Evolutionary conservation across 2,113 vertebrate genomes (phyloP), one percentile per base, ranked within the genome.

Genomic region (Daphoenositta chrysoptera): DNA sequence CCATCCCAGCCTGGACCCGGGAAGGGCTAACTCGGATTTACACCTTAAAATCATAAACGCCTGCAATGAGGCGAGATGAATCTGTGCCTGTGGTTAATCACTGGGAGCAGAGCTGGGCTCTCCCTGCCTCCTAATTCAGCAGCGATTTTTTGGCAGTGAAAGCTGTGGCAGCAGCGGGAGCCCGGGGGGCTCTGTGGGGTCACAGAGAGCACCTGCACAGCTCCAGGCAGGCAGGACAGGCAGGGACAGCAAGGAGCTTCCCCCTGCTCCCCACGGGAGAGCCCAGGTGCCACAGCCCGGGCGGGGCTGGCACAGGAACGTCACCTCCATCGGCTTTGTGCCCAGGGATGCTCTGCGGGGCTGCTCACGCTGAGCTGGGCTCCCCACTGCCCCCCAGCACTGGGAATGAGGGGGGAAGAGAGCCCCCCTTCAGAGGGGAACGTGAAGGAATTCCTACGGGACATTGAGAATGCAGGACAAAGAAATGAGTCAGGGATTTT

Each of bases 21-120:
- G 44, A 33, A 60, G 37, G 63, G 40, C 26, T 39, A 11, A 42
- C 54, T 73, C 39, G 9, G 11, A 37, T 87, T 69, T 73, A 88
- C 21, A 93, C 65, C 76, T 89, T 66, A 9, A 26, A 60, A 76
- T 80, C 44, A 53, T 50, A 24, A 60, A 48, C 6, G 17, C n/a
- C n/a, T 83, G 64, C n/a, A 71, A 42, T 24, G 11, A 56, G 69
- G 69, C 48, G 81, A 83, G 80, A 47, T 33, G 93, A 79, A 83
- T 33, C 11, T 1, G 20, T 66, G 44, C 51, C 44, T 0, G 0
- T 72, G 89, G 64, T 87, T n/a, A 21, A 68, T 85, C 78, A 11
- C 51, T 57, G 85, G n/a, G 37, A 64, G 83, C 80, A 87, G 68
- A 60, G 76, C 39, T 81, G 82, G 61, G 69, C 50, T 87, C 83